A percentile compares a stretch with the other conserved stretches of the same genome.
These are phyloP conservation scores for Nebria ingens DNA, from an alignment of 1,140 invertebrate genomes.

Conservation along the genomic window DNA sequence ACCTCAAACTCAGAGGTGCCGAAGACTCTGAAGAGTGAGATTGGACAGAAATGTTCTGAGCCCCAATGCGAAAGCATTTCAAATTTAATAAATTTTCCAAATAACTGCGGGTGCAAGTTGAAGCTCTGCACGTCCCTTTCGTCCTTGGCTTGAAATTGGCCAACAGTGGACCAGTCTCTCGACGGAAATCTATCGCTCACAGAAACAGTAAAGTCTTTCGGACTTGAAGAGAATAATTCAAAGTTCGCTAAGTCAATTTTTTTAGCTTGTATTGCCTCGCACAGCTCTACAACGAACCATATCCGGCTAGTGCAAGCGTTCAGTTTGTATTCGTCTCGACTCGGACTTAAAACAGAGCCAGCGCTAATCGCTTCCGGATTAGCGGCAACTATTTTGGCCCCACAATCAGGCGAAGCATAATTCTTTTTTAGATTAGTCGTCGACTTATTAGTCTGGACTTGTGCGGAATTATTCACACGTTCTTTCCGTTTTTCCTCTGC, in stretches of 20 bases:
- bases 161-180: constrained; percentile 82
- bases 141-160: constrained; percentile 79
- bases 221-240: constrained; percentile 95
- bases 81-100: constrained; percentile 89
- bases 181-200: constrained; percentile 78
- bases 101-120: constrained; percentile 62
- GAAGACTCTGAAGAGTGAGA: constrained; percentile 84
- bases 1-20: constrained; percentile 88
- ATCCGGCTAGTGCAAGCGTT: constrained; percentile 87
- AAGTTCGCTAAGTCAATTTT: constrained; percentile 95
- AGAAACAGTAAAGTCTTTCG: constrained; percentile 78
- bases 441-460: constrained; percentile 35
- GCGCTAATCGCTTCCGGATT: constrained; percentile 86
- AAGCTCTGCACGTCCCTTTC: constrained; percentile 83
- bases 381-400: constrained; percentile 86
- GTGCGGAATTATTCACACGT: constrained; percentile 37
- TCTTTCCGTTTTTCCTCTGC: constrained; percentile 71
- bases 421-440: constrained; percentile 66
- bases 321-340: constrained; percentile 94
- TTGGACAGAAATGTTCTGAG: constrained; percentile 93
- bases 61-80: constrained; percentile 91
- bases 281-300: constrained; percentile 96
- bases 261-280: constrained; percentile 91
- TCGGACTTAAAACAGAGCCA: constrained; percentile 72
- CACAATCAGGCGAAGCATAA: constrained; percentile 92